These are phyloP conservation scores for Eulemur albifrons DNA, from an alignment of 2,797 vertebrate species.

Conservation along the genomic window DNA sequence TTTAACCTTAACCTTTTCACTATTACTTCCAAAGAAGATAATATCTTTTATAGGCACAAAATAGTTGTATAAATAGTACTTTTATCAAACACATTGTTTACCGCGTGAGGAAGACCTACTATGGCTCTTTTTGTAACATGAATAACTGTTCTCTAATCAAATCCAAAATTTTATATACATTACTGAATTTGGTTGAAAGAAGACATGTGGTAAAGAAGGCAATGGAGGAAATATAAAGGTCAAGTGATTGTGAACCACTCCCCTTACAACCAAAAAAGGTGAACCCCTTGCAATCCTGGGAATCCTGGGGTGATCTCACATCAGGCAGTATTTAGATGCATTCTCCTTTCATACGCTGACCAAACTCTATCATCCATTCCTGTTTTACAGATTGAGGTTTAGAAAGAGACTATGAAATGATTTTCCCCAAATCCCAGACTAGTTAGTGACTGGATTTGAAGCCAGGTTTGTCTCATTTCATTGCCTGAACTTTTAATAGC, in stretches of 20 bases:
- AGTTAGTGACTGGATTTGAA: not conserved
- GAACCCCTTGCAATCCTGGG: not conserved
- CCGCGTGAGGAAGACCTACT: not conserved
- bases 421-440: not conserved
- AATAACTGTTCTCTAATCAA: conserved; percentile 2
- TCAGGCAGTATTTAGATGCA: not conserved
- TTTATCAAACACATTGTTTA: not conserved
- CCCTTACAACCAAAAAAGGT: not conserved
- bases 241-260: not conserved
- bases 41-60: not conserved
- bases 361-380: not conserved
- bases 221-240: not conserved
- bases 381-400: conserved; percentile 10
- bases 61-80: not conserved
- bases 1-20: conserved; percentile 10
- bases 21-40: not conserved
- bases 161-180: not conserved
- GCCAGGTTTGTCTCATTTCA: not conserved
- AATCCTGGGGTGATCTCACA: not conserved
- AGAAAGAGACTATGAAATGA: not conserved
- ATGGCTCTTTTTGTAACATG: not conserved
- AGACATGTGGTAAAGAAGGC: not conserved
- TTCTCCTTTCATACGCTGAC: not conserved
- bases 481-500: not conserved
- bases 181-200: conserved; percentile 43